Base-by-base conservation (phyloP, 2,888 invertebrate genomes). In the Cecidostiba fungosa region DNA sequence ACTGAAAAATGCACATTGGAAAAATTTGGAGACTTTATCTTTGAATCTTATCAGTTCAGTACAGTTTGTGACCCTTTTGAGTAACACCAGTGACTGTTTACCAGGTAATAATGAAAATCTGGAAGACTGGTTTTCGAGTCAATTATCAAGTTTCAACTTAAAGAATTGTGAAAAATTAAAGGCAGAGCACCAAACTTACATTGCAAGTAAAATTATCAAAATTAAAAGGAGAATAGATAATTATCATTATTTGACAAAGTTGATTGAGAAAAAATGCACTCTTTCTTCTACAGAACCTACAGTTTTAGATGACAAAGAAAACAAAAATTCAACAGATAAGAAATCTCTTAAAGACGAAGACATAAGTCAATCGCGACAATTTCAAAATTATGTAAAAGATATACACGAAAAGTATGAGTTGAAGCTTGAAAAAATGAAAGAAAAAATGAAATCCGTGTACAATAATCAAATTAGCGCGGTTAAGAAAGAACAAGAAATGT, bases 351-450 rank as follows among this genome's bases (percentile, higher is more conserved):
- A 77, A 23, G 47, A 85, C 29, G 26, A 32, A 62, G 72, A 73
- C 59, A 32, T 66, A 66, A 82, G 23, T 82, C 62, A 74, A 29
- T 50, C 72, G 10, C 16, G 14, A 50, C 47, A 85, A 19, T 54
- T 84, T 14, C 50, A 84, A n/a, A 19, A 82, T 5, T 78, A 85
- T 29, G 66, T 95, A 70, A 94, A 94, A 91, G 95, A 96, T 84
- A 94, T 96, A 5, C 94, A 95, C 82, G 94, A 94, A 29, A 96
- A 96, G 90, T 96, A 97, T 91, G 97, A 96, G 90, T 95, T 95
- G 88, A 97, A 97, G 93, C 93, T 97, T 90, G 96, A 96, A 90
- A 95, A 96, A 92, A 96, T 97, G 95, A 97, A 97, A 92, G 94
- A 95, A 78, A 96, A 96, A 95, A 97, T 97, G 97, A 94, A 93